Percentiles rank a stretch among this genome's conserved stretches.
phyloP scores from a whole-genome alignment of 2,888 invertebrate species.

The Pollenia griseotomentosa region DNA sequence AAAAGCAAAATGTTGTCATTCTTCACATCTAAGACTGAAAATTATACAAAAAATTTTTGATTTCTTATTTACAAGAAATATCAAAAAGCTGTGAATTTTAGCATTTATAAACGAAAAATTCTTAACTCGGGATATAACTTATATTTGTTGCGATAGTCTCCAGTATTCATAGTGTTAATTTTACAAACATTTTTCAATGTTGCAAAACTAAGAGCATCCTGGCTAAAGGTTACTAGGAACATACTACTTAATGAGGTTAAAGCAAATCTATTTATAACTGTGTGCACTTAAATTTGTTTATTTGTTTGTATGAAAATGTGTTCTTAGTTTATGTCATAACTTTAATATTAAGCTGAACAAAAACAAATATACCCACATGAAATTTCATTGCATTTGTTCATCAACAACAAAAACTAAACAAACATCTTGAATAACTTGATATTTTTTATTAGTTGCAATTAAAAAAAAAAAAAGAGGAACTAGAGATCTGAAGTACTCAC shows the following conservation, averaged over 20 bases:
- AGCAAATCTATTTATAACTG: neutral
- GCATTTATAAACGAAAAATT: too few relatives aligned
- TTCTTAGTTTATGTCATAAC: conserved; percentile 36
- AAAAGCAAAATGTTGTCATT: too few relatives aligned
- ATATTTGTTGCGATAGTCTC: too few relatives aligned
- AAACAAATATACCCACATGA: neutral
- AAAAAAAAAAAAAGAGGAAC: neutral
- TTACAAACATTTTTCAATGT: neutral
- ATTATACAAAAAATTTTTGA: too few relatives aligned
- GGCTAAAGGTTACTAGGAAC: neutral
- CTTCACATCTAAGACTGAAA: too few relatives aligned
- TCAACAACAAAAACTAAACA: neutral
- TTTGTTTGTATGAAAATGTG: neutral
- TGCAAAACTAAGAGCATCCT: conserved; percentile 13
- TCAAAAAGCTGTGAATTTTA: too few relatives aligned
- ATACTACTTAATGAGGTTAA: conserved; percentile 20
- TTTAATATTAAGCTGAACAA: conserved; percentile 2
- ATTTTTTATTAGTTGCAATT: neutral
- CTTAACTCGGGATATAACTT: too few relatives aligned
- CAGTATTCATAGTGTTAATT: conserved; percentile 18
- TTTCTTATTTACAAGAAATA: too few relatives aligned
- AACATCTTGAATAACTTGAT: neutral
- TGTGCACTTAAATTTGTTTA: neutral
- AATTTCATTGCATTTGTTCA: neutral
- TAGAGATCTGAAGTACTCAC: neutral